Evolutionary conservation across 2,113 vertebrate species (phyloP), one percentile per base, ranked within the genome.

Genomic region (Hippopotamus amphibius): DNA sequence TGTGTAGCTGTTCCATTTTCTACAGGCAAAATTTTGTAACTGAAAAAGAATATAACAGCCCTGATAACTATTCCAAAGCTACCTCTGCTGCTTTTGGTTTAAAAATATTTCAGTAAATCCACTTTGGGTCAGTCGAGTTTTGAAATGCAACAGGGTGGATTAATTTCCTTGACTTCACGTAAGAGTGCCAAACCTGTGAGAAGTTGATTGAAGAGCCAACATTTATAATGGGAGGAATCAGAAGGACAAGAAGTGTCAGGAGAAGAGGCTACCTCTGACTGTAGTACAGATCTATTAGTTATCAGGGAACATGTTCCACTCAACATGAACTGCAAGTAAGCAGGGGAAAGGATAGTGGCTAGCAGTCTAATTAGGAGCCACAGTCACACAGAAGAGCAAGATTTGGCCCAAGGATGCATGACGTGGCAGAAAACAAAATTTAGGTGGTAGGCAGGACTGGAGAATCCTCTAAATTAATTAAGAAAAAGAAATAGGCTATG

Each of bases 41-140:
- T 14, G 19, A 81, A 91, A 80, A 66, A 63, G 16, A 89, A 66
- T 33, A 74, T 69, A 48, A 41, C 5, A 30, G 82, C 66, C 6
- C 46, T 95, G 66, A 46, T 84, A 86, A 84, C 33, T 91, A 69
- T 69, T 69, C 12, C 33, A 93, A 96, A 69, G 26, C 24, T 50
- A 61, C 7, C 21, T 94, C 15, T 66, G 19, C 5, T 89, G 12
- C 5, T 11, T 1, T 84, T 10, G 57, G 43, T 82, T 95, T 57
- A 91, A 93, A 83, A 88, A 50, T 89, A 69, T 93, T 91, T 90
- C 41, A 61, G 17, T 48, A 74, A 65, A 33, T 55, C 24, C 22
- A 43, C 4, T 90, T 77, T 79, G 43, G 61, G n/a, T 77, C 41
- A 68, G 13, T 69, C 10, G 8, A 82, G 0, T 28, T 93, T 91